phyloP scores from a whole-genome alignment of 1,140 invertebrate genomes.

The Drosophila watanabei region DNA sequence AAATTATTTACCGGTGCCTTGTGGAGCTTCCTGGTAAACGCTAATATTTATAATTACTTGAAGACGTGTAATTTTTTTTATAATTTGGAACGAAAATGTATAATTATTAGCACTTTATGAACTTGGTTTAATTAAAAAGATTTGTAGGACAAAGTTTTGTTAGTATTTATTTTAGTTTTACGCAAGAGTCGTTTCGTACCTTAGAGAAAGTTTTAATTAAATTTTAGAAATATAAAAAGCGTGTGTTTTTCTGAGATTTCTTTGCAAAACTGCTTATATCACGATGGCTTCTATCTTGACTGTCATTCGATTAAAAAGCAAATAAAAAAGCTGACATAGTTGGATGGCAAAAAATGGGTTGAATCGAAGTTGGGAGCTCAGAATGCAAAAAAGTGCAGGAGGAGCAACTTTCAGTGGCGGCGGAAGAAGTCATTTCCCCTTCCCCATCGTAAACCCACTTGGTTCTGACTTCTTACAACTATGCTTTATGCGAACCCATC shows the following conservation, averaged over 20 bases:
- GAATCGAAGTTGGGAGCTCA: background rate
- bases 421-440: background rate
- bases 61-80: background rate
- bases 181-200: too few species aligned
- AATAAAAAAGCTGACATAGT: slow-evolving; percentile 2
- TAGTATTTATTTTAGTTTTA: background rate
- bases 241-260: background rate
- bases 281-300: background rate
- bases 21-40: background rate
- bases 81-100: background rate
- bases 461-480: background rate
- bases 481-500: background rate
- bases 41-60: background rate
- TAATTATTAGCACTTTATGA: background rate
- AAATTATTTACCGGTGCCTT: background rate
- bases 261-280: background rate
- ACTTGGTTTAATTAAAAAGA: background rate
- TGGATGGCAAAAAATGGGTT: background rate
- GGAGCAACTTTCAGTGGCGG: background rate
- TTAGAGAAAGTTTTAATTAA: background rate
- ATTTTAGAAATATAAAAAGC: background rate
- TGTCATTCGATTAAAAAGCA: background rate
- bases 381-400: background rate
- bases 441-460: background rate
- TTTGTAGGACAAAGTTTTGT: background rate